Percentiles rank a stretch among this genome's conserved stretches.
Conservation (phyloP, 2,113 vertebrate genomes). For the Megalops atlanticus region DNA sequence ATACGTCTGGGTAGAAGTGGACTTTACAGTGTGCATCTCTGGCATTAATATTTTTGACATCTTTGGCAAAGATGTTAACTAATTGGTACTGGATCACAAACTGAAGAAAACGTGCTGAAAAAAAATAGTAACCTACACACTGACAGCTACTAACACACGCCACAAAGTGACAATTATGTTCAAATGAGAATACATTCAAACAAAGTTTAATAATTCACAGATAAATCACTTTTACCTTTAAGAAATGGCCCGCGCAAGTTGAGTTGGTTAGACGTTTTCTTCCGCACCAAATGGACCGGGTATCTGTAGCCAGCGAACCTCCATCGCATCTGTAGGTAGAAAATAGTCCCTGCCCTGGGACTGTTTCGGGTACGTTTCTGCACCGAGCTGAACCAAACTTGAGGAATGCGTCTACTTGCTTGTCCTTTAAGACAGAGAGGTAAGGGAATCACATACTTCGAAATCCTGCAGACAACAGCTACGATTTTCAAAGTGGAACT, state of each 20-base stretch:
- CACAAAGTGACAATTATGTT: not conserved
- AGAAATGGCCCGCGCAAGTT: not conserved
- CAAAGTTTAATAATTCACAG: not conserved
- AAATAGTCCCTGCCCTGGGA: conserved; percentile 14
- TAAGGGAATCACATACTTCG: not conserved
- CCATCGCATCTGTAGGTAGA: conserved; percentile 22
- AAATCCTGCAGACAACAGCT: conserved; percentile 43
- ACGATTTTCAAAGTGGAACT: conserved; percentile 31
- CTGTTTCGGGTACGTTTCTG: not conserved
- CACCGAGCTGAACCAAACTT: not conserved
- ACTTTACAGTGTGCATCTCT: too few species aligned
- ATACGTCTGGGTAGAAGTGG: too few species aligned
- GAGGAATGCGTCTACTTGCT: not conserved
- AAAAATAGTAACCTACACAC: too few species aligned
- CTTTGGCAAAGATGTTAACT: too few species aligned
- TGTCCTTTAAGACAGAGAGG: not conserved
- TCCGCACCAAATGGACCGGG: not conserved
- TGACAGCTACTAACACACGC: too few species aligned
- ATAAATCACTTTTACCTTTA: conserved; percentile 17
- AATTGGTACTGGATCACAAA: too few species aligned
- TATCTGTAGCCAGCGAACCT: not conserved
- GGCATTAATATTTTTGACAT: too few species aligned
- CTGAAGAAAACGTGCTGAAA: too few species aligned
- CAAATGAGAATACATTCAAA: not conserved
- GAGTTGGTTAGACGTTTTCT: not conserved